Evolutionary conservation across 2,113 vertebrate genomes (phyloP).

Genomic region (Carassius carassius): DNA sequence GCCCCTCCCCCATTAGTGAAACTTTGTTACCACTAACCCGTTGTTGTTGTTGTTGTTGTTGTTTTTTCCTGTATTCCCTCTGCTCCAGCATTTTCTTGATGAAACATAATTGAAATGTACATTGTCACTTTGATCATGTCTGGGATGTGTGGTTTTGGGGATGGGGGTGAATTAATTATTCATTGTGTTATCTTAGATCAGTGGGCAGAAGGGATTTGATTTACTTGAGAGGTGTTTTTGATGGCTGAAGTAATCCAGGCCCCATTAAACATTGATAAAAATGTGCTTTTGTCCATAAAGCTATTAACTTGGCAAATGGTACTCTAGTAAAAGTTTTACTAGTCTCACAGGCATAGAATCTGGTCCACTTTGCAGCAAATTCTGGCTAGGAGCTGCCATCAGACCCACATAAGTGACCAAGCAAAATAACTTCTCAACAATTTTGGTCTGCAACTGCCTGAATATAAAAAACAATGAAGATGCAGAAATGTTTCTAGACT

Average conservation of each 20-base stretch:
- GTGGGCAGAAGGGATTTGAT: conserved; percentile 46
- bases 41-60: background rate
- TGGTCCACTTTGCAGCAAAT: background rate
- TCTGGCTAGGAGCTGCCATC: background rate
- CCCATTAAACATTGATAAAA: conserved; percentile 57
- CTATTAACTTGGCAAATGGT: conserved; percentile 36
- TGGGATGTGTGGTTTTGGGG: conserved; percentile 36
- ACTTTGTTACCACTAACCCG: conserved; percentile 8
- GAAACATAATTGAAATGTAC: conserved; percentile 36
- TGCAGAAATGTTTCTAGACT: background rate
- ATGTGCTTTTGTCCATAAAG: conserved; percentile 21
- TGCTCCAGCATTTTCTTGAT: background rate
- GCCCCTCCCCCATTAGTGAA: conserved; percentile 22
- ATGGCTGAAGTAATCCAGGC: conserved; percentile 41
- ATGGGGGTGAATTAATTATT: conserved; percentile 55
- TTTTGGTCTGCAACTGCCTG: background rate
- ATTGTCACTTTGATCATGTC: conserved; percentile 41
- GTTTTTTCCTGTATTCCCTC: conserved; percentile 8
- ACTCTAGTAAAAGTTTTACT: conserved; percentile 6
- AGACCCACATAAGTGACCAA: background rate
- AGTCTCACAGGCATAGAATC: background rate
- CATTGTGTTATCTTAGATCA: conserved; percentile 60
- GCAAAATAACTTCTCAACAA: background rate
- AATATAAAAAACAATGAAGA: background rate
- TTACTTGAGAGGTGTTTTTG: conserved; percentile 37